These are phyloP conservation scores for Drosophila maculinotata DNA, from an alignment of 2,888 invertebrate species.

Conservation along the genomic window DNA sequence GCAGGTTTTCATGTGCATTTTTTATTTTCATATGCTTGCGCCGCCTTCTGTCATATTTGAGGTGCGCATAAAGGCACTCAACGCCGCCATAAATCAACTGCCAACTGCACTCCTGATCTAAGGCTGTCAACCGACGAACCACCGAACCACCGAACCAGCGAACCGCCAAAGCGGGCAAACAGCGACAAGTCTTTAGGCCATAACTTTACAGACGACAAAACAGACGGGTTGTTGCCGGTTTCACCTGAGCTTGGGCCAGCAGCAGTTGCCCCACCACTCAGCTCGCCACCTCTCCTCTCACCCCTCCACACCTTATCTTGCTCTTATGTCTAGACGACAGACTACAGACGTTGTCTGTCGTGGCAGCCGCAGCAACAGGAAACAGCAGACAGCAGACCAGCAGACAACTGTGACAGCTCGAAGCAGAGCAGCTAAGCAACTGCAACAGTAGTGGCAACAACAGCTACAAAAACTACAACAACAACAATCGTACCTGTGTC, in stretches of 20 bases:
- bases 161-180: constrained; percentile 32
- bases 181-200: constrained; percentile 66
- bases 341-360: constrained; percentile 72
- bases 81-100: constrained; percentile 81
- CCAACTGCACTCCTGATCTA: constrained; percentile 72
- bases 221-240: constrained; percentile 61
- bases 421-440: constrained; percentile 38
- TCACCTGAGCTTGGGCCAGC: constrained; percentile 65
- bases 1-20: background rate
- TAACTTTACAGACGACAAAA: constrained; percentile 67
- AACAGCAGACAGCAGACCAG: constrained; percentile 74
- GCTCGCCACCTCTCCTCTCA: background rate
- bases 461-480: constrained; percentile 21
- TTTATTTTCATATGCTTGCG: constrained; percentile 30
- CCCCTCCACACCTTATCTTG: constrained; percentile 53
- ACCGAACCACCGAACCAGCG: constrained; percentile 21
- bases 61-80: constrained; percentile 80
- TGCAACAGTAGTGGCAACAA: constrained; percentile 2
- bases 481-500: constrained; percentile 55
- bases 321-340: constrained; percentile 75
- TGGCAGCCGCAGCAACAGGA: constrained; percentile 67
- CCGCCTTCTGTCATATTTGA: constrained; percentile 78
- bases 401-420: constrained; percentile 79
- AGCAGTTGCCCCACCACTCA: constrained; percentile 12
- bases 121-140: constrained; percentile 64